Conservation (phyloP, 1,140 invertebrate genomes). For the Procambarus clarkii region DNA sequence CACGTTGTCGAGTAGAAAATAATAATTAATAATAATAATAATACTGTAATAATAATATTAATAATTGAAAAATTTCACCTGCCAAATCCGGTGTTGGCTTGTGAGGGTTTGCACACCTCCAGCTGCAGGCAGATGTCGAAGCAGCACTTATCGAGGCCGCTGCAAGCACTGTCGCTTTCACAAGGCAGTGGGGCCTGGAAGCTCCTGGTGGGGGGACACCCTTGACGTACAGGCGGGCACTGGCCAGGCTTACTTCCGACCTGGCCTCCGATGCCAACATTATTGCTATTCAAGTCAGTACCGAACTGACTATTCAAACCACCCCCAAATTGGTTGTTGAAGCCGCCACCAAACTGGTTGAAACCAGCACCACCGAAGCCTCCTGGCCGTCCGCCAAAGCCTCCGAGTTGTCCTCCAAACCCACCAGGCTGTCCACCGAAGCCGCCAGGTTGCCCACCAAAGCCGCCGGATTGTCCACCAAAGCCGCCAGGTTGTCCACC, state of each 20-base stretch:
- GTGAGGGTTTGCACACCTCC: neutral
- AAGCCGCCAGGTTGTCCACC: neutral
- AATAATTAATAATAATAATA: no score
- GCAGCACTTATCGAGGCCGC: constrained; percentile 51
- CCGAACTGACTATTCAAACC: constrained; percentile 32
- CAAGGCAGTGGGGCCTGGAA: constrained; percentile 20
- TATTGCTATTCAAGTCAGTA: constrained; percentile 21
- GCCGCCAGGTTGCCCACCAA: neutral
- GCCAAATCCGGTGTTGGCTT: neutral
- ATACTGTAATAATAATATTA: no score
- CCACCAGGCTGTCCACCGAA: neutral
- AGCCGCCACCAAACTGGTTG: constrained; percentile 8
- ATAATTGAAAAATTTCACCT: neutral
- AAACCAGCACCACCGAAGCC: neutral
- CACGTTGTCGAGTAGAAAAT: no score
- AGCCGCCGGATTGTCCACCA: neutral
- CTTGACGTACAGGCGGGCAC: constrained; percentile 46
- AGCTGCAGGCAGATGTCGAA: constrained; percentile 27
- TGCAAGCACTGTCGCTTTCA: constrained; percentile 50
- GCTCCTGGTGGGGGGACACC: constrained; percentile 23
- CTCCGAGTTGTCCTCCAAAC: neutral
- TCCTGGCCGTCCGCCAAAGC: neutral
- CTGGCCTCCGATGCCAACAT: constrained; percentile 37
- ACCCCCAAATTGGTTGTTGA: neutral
- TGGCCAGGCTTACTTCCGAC: constrained; percentile 21